Conservation (phyloP, 2,888 invertebrate species). For the Ectemnius continuus region DNA sequence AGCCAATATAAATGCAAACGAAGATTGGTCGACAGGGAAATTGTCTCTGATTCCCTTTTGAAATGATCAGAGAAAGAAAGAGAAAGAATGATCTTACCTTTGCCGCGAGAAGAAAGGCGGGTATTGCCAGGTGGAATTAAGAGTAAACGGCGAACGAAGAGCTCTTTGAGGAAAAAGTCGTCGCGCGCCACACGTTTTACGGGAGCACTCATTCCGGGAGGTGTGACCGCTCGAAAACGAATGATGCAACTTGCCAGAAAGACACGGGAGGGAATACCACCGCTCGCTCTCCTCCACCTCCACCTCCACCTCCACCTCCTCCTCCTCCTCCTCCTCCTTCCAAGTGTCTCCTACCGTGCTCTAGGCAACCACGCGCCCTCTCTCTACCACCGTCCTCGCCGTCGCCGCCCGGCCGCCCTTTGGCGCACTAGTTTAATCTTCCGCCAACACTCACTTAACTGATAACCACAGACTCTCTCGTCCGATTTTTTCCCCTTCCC, state of each 20-base stretch:
- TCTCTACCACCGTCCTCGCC: constrained; percentile 30
- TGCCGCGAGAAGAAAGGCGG: too few relatives aligned
- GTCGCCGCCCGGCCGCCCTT: constrained; percentile 28
- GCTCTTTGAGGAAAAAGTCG: constrained; percentile 38
- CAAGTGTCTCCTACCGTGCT: constrained; percentile 38
- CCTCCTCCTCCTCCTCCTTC: not conserved
- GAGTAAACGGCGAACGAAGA: not conserved
- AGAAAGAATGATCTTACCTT: too few relatives aligned
- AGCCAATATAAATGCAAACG: too few relatives aligned
- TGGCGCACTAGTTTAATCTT: constrained; percentile 37
- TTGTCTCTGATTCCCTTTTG: too few relatives aligned
- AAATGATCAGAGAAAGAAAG: too few relatives aligned
- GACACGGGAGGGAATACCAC: constrained; percentile 32
- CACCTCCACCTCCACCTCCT: constrained; percentile 22
- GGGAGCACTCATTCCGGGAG: constrained; percentile 50
- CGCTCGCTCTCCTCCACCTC: constrained; percentile 49
- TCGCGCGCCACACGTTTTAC: constrained; percentile 47
- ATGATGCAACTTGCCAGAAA: constrained; percentile 48
- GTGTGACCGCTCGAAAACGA: constrained; percentile 39
- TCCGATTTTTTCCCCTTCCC: too few relatives aligned
- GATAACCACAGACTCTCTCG: too few relatives aligned
- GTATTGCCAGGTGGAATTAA: too few relatives aligned
- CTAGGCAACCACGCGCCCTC: constrained; percentile 50
- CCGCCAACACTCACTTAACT: too few relatives aligned
- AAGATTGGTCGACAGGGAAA: too few relatives aligned